Percentiles rank a stretch among this genome's conserved stretches.
These are phyloP conservation scores for Coelinius sp. DNA, from an alignment of 2,888 invertebrate species.

Conservation along the genomic window DNA sequence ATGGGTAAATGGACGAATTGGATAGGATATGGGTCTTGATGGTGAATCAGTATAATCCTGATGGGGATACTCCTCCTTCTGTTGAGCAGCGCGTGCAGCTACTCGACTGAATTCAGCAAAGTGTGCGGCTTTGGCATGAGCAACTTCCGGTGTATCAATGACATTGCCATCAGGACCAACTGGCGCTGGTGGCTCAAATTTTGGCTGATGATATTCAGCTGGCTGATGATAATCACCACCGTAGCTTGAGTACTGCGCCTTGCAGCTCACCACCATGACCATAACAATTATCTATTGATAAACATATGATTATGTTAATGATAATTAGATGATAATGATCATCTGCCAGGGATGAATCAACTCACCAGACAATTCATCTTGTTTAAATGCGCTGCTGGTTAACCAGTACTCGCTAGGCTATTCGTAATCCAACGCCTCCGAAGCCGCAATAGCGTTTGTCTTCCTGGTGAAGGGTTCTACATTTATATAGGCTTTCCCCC, in stretches of 20 bases:
- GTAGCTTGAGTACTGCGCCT: conserved; percentile 39
- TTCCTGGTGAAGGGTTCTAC: conserved; percentile 65
- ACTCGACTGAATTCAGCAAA: conserved; percentile 68
- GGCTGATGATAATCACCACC: conserved; percentile 37
- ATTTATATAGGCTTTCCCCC: conserved; percentile 63
- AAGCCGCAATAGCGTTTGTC: conserved; percentile 61
- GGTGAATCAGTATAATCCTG: too few species aligned
- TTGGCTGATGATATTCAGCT: conserved; percentile 36
- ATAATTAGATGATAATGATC: not conserved
- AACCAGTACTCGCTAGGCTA: conserved; percentile 57
- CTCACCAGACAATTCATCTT: conserved; percentile 66
- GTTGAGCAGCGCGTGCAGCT: conserved; percentile 64
- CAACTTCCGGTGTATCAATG: conserved; percentile 70
- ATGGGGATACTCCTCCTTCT: conserved; percentile 45
- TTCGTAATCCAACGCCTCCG: conserved; percentile 35
- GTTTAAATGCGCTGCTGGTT: conserved; percentile 58
- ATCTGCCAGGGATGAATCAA: conserved; percentile 37
- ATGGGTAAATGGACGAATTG: conserved; percentile 43
- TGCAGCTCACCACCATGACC: conserved; percentile 34
- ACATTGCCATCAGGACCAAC: conserved; percentile 68
- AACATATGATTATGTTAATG: not conserved
- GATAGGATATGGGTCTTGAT: too few species aligned
- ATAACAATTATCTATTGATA: conserved; percentile 50
- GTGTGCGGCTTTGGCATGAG: conserved; percentile 68
- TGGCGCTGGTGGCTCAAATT: conserved; percentile 64